These are phyloP conservation scores for Cantharis rufa DNA, from an alignment of 2,888 invertebrate genomes.

Conservation along the genomic window DNA sequence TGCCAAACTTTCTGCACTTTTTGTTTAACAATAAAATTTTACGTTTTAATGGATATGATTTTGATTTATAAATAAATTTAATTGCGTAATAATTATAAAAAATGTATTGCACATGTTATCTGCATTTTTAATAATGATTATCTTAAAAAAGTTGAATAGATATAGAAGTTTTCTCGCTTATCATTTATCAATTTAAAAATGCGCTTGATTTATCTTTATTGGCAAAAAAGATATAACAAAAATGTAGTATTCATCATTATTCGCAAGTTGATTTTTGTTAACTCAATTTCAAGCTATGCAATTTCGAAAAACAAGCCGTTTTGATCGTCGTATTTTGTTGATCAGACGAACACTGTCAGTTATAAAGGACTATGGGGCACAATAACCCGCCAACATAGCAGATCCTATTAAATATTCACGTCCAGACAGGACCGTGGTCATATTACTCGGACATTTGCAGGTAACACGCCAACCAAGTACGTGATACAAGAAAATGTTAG, in stretches of 20 bases:
- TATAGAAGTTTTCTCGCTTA: background rate
- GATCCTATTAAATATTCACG: constrained; percentile 29
- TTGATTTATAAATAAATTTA: background rate
- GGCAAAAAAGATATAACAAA: background rate
- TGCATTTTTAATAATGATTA: background rate
- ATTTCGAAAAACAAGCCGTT: constrained; percentile 17
- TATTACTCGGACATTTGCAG: constrained; percentile 28
- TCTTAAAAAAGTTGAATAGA: background rate
- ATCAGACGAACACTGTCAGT: constrained; percentile 20
- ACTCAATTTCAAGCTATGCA: constrained; percentile 6
- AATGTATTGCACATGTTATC: background rate
- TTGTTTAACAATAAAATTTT: constrained; percentile 1
- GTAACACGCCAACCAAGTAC: constrained; percentile 21
- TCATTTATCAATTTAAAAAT: background rate
- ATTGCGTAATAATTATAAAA: background rate
- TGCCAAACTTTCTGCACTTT: constrained; percentile 14
- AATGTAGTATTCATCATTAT: background rate
- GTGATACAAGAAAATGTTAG: constrained; percentile 14
- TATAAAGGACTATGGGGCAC: constrained; percentile 30
- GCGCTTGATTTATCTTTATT: background rate
- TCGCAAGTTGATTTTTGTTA: background rate
- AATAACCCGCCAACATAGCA: constrained; percentile 30
- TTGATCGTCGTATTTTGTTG: constrained; percentile 12
- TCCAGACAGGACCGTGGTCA: constrained; percentile 27
- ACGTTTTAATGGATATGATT: background rate